Base-by-base conservation (phyloP, 2,888 invertebrate genomes). In the Augochlorella aurata region DNA sequence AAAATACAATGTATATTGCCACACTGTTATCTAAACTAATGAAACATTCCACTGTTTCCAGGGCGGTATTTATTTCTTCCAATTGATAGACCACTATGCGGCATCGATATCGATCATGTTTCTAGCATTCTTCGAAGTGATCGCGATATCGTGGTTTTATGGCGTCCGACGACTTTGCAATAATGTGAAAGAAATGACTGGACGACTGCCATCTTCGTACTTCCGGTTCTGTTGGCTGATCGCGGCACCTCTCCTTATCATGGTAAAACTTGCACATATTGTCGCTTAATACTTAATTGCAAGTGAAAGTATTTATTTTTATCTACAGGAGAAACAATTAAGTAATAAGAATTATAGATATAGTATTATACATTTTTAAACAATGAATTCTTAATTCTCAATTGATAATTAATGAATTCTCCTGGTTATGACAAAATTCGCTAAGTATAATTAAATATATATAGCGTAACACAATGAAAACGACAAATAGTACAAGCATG, bases 21-120 rank as follows among this genome's bases (percentile, higher is more conserved):
- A 45, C 47, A 16, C 16, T 50, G 0, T 14, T n/a, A 71, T 74
- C 12, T 44, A 18, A 18, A 50, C 21, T 21, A 2, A 76, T 18
- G 0, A 58, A 29, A 45, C 0, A n/a, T 49, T 44, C 66, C 21
- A 9, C 18, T 16, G 10, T 24, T 82, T 94, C 58, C 92, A 97
- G 96, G 97, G 98, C 87, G 98, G 98, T 86, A 98, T 98, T 93
- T 98, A 97, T 92, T 96, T 97, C 92, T 98, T 98, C 93, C 98
- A 98, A 94, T 93, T 98, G 87, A 97, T 98, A 95, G 98, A 98
- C 93, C 97, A 97, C 92, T 98, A 98, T 93, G 97, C 98, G n/a
- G 98, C 98, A 24, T 97, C 97, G 66, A 96, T 98, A 89, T 97
- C 98, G 76, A 97, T 98, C 74, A 97, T 98, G 94, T 98, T 98